These are phyloP conservation scores for Cosmorhoe ocellata DNA, from an alignment of 2,888 invertebrate genomes.

Conservation along the genomic window DNA sequence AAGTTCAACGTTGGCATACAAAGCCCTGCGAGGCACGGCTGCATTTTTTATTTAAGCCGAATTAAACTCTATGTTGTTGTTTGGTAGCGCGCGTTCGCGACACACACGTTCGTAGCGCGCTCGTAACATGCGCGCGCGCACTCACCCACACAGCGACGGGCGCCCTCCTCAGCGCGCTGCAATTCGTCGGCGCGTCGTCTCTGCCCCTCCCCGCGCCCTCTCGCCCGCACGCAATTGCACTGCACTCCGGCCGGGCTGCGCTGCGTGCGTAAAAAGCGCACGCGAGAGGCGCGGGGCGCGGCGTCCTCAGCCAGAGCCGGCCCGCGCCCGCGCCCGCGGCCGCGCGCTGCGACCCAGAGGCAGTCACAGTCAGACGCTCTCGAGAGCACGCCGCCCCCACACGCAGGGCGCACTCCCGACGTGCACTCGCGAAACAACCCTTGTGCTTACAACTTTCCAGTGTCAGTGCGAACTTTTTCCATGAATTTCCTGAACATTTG, in stretches of 20 bases:
- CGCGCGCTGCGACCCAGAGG: constrained; percentile 49
- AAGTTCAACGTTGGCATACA: constrained; percentile 74
- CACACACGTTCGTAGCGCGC: constrained; percentile 41
- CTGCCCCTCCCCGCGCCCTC: constrained; percentile 53
- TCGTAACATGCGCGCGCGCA: constrained; percentile 58
- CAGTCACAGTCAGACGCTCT: constrained; percentile 78
- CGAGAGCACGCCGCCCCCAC: constrained; percentile 77
- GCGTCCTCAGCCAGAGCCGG: constrained; percentile 49
- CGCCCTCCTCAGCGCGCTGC: constrained; percentile 78
- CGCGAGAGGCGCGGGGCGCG: constrained; percentile 70
- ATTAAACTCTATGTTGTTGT: constrained; percentile 71
- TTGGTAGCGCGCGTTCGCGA: constrained; percentile 53
- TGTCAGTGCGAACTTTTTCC: constrained; percentile 63
- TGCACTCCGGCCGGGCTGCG: constrained; percentile 71
- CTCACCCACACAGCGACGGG: constrained; percentile 66
- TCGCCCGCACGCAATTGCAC: constrained; percentile 79
- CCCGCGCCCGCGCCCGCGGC: constrained; percentile 55
- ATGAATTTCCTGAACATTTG: constrained; percentile 45
- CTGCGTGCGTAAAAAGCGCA: constrained; percentile 82
- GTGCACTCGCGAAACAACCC: constrained; percentile 65
- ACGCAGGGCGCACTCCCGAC: constrained; percentile 51
- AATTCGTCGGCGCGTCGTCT: constrained; percentile 70
- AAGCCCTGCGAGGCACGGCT: constrained; percentile 64
- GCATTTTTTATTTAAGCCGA: constrained; percentile 73
- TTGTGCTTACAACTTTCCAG: constrained; percentile 67